Conservation (phyloP, 2,888 invertebrate genomes). For the Synergus laeviventris region DNA sequence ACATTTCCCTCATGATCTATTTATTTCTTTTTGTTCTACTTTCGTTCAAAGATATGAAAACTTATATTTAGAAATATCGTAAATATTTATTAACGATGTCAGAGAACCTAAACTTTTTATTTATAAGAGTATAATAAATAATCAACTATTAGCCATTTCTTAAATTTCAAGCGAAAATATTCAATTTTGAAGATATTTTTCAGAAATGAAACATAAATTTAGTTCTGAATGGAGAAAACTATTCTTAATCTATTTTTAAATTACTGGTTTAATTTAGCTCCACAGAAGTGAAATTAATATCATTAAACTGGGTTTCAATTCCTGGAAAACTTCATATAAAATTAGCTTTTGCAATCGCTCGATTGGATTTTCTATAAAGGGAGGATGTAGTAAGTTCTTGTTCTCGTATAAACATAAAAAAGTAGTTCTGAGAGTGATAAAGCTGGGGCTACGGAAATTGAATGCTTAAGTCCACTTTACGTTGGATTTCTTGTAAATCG, state of each 20-base stretch:
- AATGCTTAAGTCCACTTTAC: conserved; percentile 33
- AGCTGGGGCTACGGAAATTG: conserved; percentile 17
- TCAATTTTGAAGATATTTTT: neutral
- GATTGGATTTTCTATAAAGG: conserved; percentile 18
- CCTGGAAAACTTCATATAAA: conserved; percentile 5
- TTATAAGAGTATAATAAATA: neutral
- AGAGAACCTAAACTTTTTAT: neutral
- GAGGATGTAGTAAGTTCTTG: conserved; percentile 23
- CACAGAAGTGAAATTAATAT: neutral
- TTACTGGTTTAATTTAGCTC: neutral
- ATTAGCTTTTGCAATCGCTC: conserved; percentile 33
- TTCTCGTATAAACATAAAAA: conserved; percentile 32
- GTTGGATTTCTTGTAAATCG: conserved; percentile 35
- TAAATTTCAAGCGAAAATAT: neutral
- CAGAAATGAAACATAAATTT: neutral
- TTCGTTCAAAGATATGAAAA: neutral
- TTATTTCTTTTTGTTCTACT: neutral
- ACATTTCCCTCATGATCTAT: neutral
- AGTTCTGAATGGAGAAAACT: no score
- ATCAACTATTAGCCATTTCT: neutral
- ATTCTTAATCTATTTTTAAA: neutral
- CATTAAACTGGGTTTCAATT: neutral
- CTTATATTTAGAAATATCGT: neutral
- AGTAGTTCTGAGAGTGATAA: conserved; percentile 27
- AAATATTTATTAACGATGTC: neutral